Evolutionary conservation across 2,888 invertebrate genomes (phyloP).

Genomic region (Penaeus monodon): DNA sequence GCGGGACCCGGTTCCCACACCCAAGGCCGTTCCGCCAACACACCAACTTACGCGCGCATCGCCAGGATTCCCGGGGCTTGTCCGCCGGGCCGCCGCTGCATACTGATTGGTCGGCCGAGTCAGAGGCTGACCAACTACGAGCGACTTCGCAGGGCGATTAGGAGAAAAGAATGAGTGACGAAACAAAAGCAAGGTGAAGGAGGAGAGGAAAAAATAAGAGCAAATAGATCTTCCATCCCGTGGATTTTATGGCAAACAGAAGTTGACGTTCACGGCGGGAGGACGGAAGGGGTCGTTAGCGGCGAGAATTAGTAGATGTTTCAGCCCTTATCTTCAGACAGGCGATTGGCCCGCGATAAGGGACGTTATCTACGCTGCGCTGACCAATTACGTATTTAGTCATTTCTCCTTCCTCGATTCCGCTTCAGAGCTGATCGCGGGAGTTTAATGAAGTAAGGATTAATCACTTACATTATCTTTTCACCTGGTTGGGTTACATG

Average conservation of each 20-base stretch:
- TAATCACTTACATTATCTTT: not conserved
- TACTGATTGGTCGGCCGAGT: conserved; percentile 27
- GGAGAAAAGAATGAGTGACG: too few relatives aligned
- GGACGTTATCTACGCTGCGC: not conserved
- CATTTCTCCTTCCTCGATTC: not conserved
- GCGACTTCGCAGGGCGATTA: not conserved
- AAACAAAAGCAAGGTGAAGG: too few relatives aligned
- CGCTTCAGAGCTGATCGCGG: not conserved
- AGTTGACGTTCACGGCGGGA: too few relatives aligned
- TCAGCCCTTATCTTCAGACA: not conserved
- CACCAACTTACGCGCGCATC: conserved; percentile 38
- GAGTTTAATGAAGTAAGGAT: not conserved
- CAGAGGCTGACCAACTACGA: conserved; percentile 33
- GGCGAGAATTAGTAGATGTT: too few relatives aligned
- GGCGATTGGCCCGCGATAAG: not conserved
- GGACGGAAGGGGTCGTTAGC: not conserved
- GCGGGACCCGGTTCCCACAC: too few relatives aligned
- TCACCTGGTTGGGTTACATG: too few relatives aligned
- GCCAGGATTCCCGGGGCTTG: conserved; percentile 31
- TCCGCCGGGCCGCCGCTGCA: conserved; percentile 13
- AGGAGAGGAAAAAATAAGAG: too few relatives aligned
- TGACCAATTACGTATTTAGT: not conserved
- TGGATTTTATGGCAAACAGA: too few relatives aligned
- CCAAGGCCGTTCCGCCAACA: conserved; percentile 1
- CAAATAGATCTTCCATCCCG: too few relatives aligned